phyloP scores from a whole-genome alignment of 2,888 invertebrate genomes.

The Adelognathus sp. region DNA sequence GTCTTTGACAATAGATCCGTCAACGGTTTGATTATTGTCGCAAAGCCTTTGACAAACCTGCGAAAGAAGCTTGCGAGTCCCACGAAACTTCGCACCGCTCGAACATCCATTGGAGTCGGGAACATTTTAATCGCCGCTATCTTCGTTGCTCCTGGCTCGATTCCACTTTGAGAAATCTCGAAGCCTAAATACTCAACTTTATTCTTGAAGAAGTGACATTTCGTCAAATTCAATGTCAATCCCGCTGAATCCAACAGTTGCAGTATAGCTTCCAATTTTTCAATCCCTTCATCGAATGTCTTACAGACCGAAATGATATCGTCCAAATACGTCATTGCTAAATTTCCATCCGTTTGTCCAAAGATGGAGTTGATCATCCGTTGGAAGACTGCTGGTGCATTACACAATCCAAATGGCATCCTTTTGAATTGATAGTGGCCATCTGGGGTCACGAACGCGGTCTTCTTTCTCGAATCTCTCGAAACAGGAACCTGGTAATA shows the following conservation, averaged over 20 bases:
- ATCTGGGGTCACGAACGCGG: constrained; percentile 75
- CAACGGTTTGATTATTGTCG: constrained; percentile 63
- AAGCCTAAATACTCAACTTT: constrained; percentile 67
- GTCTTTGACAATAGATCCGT: constrained; percentile 65
- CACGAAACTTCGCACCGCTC: constrained; percentile 67
- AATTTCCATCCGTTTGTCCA: neutral
- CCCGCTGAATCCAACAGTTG: constrained; percentile 52
- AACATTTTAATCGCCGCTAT: constrained; percentile 57
- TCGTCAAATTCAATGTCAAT: constrained; percentile 66
- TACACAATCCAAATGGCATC: constrained; percentile 76
- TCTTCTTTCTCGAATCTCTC: constrained; percentile 67
- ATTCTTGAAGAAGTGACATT: constrained; percentile 64
- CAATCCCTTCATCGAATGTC: constrained; percentile 59
- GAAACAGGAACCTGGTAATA: constrained; percentile 73
- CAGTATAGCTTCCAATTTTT: constrained; percentile 59
- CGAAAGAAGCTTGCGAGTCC: constrained; percentile 70
- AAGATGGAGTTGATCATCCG: constrained; percentile 70
- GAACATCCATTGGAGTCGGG: constrained; percentile 59
- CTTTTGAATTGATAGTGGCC: constrained; percentile 74
- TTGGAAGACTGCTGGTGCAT: constrained; percentile 75
- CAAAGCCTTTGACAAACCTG: constrained; percentile 66
- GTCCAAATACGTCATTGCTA: constrained; percentile 63
- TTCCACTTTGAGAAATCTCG: constrained; percentile 60
- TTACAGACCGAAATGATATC: constrained; percentile 63
- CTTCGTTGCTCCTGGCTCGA: constrained; percentile 62